These are phyloP conservation scores for Amblyraja radiata DNA, from an alignment of 2,797 vertebrate genomes.

Conservation along the genomic window DNA sequence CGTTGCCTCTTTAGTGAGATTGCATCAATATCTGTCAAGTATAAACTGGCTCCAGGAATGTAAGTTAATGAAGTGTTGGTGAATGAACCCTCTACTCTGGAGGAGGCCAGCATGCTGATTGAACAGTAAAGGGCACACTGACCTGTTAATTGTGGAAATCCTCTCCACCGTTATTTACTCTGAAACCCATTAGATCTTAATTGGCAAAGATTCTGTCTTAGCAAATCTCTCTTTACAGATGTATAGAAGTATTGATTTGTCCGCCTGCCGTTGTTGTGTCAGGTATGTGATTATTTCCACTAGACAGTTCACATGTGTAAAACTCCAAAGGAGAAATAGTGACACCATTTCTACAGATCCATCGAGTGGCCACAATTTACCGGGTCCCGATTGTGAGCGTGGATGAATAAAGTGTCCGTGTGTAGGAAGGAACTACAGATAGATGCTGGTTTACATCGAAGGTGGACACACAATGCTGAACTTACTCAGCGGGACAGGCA, in stretches of 20 bases:
- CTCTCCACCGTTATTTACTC: not conserved
- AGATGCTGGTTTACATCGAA: too few relatives aligned
- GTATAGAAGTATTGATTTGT: not conserved
- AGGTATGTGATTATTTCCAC: not conserved
- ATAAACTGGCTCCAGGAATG: not conserved
- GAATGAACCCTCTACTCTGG: not conserved
- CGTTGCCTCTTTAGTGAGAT: not conserved
- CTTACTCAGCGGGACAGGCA: too few relatives aligned
- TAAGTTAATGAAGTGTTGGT: not conserved
- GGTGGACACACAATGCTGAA: too few relatives aligned
- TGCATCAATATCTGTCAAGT: not conserved
- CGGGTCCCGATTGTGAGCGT: too few relatives aligned
- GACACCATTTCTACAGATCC: not conserved
- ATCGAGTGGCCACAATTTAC: not conserved
- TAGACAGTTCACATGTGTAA: not conserved
- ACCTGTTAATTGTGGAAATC: not conserved
- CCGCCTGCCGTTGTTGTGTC: not conserved
- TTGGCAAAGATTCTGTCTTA: not conserved
- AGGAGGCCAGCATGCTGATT: not conserved
- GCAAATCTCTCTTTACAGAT: not conserved
- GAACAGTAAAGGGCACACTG: not conserved
- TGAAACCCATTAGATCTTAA: conserved; percentile 7
- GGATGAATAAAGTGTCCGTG: too few relatives aligned
- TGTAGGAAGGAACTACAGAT: too few relatives aligned
- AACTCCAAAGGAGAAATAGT: not conserved